Base-by-base conservation (phyloP, 2,113 vertebrate species). In the Protobothrops mucrosquamatus region DNA sequence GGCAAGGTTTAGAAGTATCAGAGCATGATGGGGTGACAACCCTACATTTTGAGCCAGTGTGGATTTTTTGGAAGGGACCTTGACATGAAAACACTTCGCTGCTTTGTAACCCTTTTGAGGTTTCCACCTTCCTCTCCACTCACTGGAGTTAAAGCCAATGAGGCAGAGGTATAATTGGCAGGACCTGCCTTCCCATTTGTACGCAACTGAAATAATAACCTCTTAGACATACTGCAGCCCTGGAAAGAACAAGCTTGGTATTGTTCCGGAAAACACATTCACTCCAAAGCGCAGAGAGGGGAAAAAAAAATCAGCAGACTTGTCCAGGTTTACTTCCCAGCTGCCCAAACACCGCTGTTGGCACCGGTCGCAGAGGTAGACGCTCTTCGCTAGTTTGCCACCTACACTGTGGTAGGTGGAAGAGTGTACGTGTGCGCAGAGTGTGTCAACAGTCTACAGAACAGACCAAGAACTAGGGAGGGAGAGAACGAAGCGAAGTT, bases 401-500 rank as follows among this genome's bases (percentile, higher is more conserved):
- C 57, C 86, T 93, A 92, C 69, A 59, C 85, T 0, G 0, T 22
- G 51, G 94, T n/a, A 52, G 55, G 51, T 20, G 81, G n/a, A 20
- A 34, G 54, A 54, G 12, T 46, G 54, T 26, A 22, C 22, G 59
- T 56, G 29, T 69, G 48, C 20, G 8, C 8, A 10, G 4, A 29
- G 3, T 3, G 0, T 46, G 51, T 43, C 91, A 88, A 85, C 26
- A 34, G 91, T 69, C 86, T 51, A 91, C 94, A 95, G 89, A 90
- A 93, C 93, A 39, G 93, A 91, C 93, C 94, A 92, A 94, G 93
- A 93, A 92, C 93, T n/a, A n/a, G 2, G 74, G 48, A 92, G 94
- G 93, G 94, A 95, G 64, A 69, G 64, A 29, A n/a, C 69, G 93
- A 89, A 89, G 95, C 92, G 26, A 18, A 51, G 56, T 95, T 94